These are phyloP conservation scores for Poeciliopsis turneri DNA, from an alignment of 2,797 vertebrate genomes.

Conservation along the genomic window DNA sequence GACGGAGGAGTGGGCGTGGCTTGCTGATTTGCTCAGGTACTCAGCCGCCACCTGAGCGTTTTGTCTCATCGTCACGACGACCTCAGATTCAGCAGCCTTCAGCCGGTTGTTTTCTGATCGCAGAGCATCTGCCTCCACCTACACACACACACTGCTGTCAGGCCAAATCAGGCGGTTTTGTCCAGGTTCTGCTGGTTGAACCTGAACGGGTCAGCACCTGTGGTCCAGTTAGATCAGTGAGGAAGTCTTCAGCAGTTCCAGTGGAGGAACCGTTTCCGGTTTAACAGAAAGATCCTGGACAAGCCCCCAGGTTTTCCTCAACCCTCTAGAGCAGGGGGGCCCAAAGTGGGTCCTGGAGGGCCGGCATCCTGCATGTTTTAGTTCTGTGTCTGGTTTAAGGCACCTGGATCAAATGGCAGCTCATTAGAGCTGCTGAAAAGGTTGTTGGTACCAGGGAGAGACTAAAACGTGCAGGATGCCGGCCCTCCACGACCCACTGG, in stretches of 20 bases:
- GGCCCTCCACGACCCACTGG: too few species aligned
- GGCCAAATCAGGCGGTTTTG: not conserved
- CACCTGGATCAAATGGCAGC: too few species aligned
- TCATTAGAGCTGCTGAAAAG: too few species aligned
- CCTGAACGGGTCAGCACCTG: not conserved
- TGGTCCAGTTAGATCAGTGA: not conserved
- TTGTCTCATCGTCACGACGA: slow-evolving; percentile 80
- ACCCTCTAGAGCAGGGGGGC: fast-evolving
- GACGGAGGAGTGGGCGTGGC: slow-evolving; percentile 81
- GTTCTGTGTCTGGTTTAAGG: too few species aligned
- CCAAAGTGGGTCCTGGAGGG: too few species aligned
- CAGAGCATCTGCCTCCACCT: slow-evolving; percentile 73
- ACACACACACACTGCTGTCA: slow-evolving; percentile 46
- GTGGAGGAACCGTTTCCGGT: too few species aligned
- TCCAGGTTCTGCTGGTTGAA: not conserved
- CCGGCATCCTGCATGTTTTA: too few species aligned
- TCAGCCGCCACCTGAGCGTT: slow-evolving; percentile 86
- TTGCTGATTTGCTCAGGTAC: slow-evolving; percentile 80
- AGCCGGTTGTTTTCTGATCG: slow-evolving; percentile 78
- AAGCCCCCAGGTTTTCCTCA: not conserved
- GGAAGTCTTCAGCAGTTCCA: too few species aligned
- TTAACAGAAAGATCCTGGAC: not conserved
- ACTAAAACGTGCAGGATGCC: too few species aligned
- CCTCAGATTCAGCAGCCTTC: slow-evolving; percentile 75
- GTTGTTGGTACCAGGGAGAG: too few species aligned